Percentiles rank a stretch among this genome's conserved stretches.
Conservation (phyloP, 2,888 invertebrate species). For the Dolichopus griseipennis region DNA sequence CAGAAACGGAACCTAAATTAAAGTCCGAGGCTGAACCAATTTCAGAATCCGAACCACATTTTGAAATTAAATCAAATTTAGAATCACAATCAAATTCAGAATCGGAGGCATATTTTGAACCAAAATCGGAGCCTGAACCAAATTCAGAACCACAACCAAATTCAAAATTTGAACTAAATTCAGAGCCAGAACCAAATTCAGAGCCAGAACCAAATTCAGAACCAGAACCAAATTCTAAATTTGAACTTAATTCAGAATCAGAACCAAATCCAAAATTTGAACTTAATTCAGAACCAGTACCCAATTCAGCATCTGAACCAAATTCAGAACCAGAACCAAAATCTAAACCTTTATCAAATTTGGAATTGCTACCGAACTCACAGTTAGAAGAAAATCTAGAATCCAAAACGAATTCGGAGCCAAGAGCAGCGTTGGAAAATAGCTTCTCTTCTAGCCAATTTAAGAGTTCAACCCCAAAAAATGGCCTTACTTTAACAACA, state of each 20-base stretch:
- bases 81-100: constrained; percentile 46
- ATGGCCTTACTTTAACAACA: constrained; percentile 66
- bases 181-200: constrained; percentile 42
- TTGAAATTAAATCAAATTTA: constrained; percentile 43
- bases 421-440: constrained; percentile 43
- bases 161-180: constrained; percentile 45
- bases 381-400: no score
- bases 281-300: constrained; percentile 45
- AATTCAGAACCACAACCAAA: constrained; percentile 40
- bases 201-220: constrained; percentile 45
- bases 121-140: constrained; percentile 35
- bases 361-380: no score
- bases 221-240: constrained; percentile 43
- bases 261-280: constrained; percentile 44
- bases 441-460: constrained; percentile 41
- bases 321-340: constrained; percentile 33
- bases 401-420: constrained; percentile 41
- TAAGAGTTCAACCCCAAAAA: constrained; percentile 46
- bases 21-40: constrained; percentile 37
- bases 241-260: constrained; percentile 42
- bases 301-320: constrained; percentile 34
- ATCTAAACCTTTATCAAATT: constrained; percentile 41
- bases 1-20: constrained; percentile 44
- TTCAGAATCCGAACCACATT: constrained; percentile 38
- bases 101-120: constrained; percentile 40